Percentiles rank a stretch among this genome's conserved stretches.
phyloP scores from a whole-genome alignment of 1,140 invertebrate species.

The Drosophila virilis region DNA sequence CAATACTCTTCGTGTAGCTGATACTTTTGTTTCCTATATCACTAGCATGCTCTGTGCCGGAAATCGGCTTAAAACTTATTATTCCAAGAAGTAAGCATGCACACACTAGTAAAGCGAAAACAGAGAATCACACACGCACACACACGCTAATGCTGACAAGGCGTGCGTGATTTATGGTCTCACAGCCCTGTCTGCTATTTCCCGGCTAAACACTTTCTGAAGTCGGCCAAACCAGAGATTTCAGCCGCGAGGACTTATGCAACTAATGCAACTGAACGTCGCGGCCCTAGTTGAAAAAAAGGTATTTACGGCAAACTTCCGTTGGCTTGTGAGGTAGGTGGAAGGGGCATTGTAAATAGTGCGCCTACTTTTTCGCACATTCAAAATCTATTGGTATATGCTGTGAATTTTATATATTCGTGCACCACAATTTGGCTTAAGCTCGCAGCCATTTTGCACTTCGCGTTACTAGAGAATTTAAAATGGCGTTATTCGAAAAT shows the following conservation, averaged over 20 bases:
- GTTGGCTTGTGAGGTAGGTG: background rate
- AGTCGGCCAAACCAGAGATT: constrained; percentile 18
- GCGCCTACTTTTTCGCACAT: constrained; percentile 55
- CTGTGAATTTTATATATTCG: background rate
- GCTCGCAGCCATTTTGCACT: constrained; percentile 59
- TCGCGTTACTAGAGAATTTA: background rate
- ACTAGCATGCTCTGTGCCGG: too few species aligned
- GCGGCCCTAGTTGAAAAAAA: constrained; percentile 47
- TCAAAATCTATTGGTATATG: constrained; percentile 64
- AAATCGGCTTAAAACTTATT: too few species aligned
- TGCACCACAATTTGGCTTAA: constrained; percentile 12
- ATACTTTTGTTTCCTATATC: too few species aligned
- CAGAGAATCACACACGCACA: too few species aligned
- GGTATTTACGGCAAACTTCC: constrained; percentile 70
- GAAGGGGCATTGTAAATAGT: background rate
- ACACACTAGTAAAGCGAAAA: too few species aligned
- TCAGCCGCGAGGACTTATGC: constrained; percentile 48
- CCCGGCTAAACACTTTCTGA: constrained; percentile 39
- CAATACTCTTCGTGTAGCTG: too few species aligned
- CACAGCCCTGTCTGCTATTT: constrained; percentile 9
- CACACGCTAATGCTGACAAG: constrained; percentile 20
- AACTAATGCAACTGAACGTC: constrained; percentile 69
- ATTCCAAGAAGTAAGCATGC: too few species aligned
- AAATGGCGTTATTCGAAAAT: constrained; percentile 66
- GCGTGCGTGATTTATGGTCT: constrained; percentile 68